Conservation (phyloP, 2,888 invertebrate species). For the Drymonia ruficornis region DNA sequence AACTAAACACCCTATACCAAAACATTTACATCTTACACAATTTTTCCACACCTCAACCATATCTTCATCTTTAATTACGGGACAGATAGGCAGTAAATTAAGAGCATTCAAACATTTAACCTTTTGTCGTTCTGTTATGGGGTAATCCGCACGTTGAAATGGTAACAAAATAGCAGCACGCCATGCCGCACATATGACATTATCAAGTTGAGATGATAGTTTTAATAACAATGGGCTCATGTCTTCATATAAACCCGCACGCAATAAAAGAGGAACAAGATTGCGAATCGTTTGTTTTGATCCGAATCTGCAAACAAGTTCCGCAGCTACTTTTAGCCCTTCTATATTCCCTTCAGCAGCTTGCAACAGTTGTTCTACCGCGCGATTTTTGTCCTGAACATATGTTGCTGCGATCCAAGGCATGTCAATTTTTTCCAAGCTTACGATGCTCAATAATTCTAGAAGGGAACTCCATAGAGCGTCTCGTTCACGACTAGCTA, state of each 20-base stretch:
- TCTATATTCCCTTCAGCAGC: conserved; percentile 61
- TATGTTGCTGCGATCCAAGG: conserved; percentile 77
- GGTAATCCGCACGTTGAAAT: conserved; percentile 77
- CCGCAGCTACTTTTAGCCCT: conserved; percentile 65
- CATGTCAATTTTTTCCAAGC: conserved; percentile 75
- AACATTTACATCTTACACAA: conserved; percentile 73
- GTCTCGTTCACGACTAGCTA: conserved; percentile 69
- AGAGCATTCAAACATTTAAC: conserved; percentile 70
- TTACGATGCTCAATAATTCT: conserved; percentile 70
- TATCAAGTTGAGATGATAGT: conserved; percentile 60
- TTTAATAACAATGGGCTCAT: conserved; percentile 71
- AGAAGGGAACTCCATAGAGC: conserved; percentile 73
- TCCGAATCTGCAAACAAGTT: conserved; percentile 65
- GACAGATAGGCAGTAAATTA: conserved; percentile 75
- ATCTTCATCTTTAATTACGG: conserved; percentile 74
- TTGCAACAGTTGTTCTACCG: conserved; percentile 70
- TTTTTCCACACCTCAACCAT: conserved; percentile 78
- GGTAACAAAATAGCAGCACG: conserved; percentile 72
- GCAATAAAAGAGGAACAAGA: conserved; percentile 62
- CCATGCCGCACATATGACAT: conserved; percentile 69
- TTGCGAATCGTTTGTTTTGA: conserved; percentile 55
- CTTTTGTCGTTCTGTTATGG: conserved; percentile 76
- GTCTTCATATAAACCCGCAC: conserved; percentile 66
- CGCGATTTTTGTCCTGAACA: conserved; percentile 68
- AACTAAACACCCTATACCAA: conserved; percentile 74